Evolutionary conservation across 2,888 invertebrate genomes (phyloP).

Genomic region (Euspilapteryx auroguttella): DNA sequence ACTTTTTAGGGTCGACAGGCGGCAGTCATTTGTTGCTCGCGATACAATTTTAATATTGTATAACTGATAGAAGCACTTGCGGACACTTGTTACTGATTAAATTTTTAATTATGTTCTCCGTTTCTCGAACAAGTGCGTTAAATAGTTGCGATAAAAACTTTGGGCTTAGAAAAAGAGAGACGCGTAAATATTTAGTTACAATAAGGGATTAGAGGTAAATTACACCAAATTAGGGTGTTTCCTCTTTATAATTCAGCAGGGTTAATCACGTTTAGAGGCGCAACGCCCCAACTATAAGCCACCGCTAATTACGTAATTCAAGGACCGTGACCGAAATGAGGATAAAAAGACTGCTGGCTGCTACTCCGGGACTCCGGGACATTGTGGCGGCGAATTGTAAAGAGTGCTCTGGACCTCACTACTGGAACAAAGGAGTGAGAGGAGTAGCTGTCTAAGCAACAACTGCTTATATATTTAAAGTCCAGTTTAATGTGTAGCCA

Average conservation of each 20-base stretch:
- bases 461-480: too few relatives aligned
- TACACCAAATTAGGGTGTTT: too few relatives aligned
- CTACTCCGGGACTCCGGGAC: slow-evolving; percentile 11
- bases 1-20: slow-evolving; percentile 12
- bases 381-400: slow-evolving; percentile 34
- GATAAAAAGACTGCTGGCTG: slow-evolving; percentile 29
- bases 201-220: too few relatives aligned
- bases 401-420: too few relatives aligned
- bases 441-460: too few relatives aligned
- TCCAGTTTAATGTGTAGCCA: too few relatives aligned
- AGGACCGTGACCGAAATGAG: slow-evolving; percentile 47
- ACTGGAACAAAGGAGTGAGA: too few relatives aligned
- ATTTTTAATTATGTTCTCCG: too few relatives aligned
- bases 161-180: too few relatives aligned
- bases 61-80: slow-evolving; percentile 46
- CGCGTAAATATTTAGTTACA: too few relatives aligned
- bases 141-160: too few relatives aligned
- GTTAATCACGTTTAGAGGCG: slow-evolving; percentile 7
- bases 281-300: slow-evolving; percentile 37
- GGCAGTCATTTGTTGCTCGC: too few relatives aligned
- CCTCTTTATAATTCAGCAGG: background rate
- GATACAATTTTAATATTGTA: slow-evolving; percentile 19
- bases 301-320: slow-evolving; percentile 52
- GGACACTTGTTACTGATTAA: slow-evolving; percentile 48
- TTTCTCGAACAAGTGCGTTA: slow-evolving; percentile 14